These are phyloP conservation scores for Pteruthius melanotis DNA, from an alignment of 2,113 vertebrate species.

Conservation along the genomic window DNA sequence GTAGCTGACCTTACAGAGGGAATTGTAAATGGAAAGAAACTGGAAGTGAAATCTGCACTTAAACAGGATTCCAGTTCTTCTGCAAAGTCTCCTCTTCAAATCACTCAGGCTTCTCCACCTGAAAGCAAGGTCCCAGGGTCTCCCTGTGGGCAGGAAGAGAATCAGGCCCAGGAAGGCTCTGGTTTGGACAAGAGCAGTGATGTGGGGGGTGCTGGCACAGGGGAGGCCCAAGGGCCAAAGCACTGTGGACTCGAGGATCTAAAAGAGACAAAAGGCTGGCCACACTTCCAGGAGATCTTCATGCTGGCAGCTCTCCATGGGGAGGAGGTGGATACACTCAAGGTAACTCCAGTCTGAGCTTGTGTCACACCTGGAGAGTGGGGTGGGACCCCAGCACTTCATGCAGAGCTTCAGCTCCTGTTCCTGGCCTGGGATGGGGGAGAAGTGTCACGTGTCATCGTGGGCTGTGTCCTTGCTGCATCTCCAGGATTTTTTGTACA, in stretches of 20 bases:
- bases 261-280: conserved; percentile 80
- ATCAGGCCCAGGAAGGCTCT: background rate
- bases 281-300: conserved; percentile 90
- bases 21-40: conserved; percentile 78
- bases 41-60: conserved; percentile 16
- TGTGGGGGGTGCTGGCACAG: background rate
- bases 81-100: background rate
- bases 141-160: background rate
- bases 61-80: background rate
- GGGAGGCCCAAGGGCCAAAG: background rate
- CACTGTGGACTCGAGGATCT: background rate
- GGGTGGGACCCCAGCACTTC: background rate
- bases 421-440: background rate
- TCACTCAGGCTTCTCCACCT: background rate
- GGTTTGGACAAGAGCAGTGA: background rate
- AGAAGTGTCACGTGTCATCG: fast-evolving
- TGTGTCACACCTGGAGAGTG: background rate
- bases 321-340: conserved; percentile 86
- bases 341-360: conserved; percentile 70
- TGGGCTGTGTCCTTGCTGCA: fast-evolving
- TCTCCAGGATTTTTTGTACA: background rate
- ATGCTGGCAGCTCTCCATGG: conserved; percentile 86
- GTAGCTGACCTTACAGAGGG: conserved; percentile 83
- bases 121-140: background rate
- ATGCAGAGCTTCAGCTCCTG: background rate